Evolutionary conservation across 1,140 invertebrate genomes (phyloP).

Genomic region (Batillaria attramentaria): DNA sequence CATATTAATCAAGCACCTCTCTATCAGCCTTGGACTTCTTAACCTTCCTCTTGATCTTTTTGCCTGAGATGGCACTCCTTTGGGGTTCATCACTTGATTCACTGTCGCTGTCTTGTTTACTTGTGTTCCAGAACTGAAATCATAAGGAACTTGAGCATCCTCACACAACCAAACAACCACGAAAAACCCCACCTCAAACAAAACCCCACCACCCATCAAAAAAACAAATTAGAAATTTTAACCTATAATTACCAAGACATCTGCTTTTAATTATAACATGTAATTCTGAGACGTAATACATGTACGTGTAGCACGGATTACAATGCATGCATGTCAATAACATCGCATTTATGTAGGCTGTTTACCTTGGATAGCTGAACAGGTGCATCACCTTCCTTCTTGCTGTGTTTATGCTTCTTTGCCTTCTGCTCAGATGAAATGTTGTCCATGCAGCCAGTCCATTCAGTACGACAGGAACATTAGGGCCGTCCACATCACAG

Average conservation of each 20-base stretch:
- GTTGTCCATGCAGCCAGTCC: too few species aligned
- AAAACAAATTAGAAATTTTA: background rate
- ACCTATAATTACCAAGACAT: background rate
- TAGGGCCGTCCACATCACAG: too few species aligned
- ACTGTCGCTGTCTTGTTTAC: background rate
- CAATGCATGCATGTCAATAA: background rate
- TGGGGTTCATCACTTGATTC: slow-evolving; percentile 15
- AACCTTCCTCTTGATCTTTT: slow-evolving; percentile 1
- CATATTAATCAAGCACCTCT: slow-evolving; percentile 9
- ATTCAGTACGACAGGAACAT: too few species aligned
- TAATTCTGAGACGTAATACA: background rate
- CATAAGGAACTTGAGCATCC: background rate
- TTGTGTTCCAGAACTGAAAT: slow-evolving; percentile 20
- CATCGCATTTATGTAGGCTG: background rate
- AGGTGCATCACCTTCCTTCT: background rate
- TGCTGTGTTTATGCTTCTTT: slow-evolving; percentile 1
- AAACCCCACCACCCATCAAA: background rate
- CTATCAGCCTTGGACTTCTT: slow-evolving; percentile 20
- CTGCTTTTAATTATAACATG: background rate
- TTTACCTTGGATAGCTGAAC: slow-evolving; percentile 20
- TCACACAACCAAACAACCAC: background rate
- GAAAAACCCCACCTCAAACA: background rate
- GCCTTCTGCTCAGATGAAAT: too few species aligned
- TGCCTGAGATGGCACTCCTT: slow-evolving; percentile 9
- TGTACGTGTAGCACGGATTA: background rate